Evolutionary conservation across 2,113 vertebrate genomes (phyloP).

Genomic region (Notothenia coriiceps): DNA sequence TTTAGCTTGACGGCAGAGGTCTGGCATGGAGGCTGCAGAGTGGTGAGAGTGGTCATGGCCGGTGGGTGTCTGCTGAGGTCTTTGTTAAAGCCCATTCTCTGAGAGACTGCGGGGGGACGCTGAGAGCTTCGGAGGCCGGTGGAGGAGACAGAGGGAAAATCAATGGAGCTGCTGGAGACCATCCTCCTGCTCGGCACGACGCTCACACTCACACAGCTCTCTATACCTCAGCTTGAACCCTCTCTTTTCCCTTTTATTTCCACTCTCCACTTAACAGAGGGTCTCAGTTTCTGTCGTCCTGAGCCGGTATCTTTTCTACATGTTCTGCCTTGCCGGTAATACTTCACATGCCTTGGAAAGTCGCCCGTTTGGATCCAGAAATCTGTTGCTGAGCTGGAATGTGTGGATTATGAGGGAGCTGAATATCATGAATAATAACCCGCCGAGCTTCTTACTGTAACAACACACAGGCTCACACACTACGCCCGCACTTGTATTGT

Average conservation of each 20-base stretch:
- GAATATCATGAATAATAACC: conserved; percentile 64
- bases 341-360: neutral
- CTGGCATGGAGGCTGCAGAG: conserved; percentile 58
- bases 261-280: conserved; percentile 20
- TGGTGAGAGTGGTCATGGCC: conserved; percentile 45
- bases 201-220: conserved; percentile 59
- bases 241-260: conserved; percentile 49
- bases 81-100: conserved; percentile 76
- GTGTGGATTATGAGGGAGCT: conserved; percentile 39
- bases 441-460: conserved; percentile 30
- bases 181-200: conserved; percentile 62
- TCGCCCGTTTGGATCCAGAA: conserved; percentile 28
- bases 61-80: conserved; percentile 67
- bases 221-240: conserved; percentile 70
- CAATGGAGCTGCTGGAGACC: conserved; percentile 79
- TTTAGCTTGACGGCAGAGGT: conserved; percentile 65
- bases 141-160: conserved; percentile 67
- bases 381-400: conserved; percentile 36
- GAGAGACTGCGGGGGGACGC: conserved; percentile 38
- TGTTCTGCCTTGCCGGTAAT: too few relatives aligned
- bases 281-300: conserved; percentile 6
- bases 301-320: neutral
- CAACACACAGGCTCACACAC: conserved; percentile 36
- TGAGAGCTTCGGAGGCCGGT: conserved; percentile 38
- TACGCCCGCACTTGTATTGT: conserved; percentile 34